Evolutionary conservation across 2,797 vertebrate species (phyloP), one percentile per base, ranked within the genome.

Genomic region (Pampus argenteus): DNA sequence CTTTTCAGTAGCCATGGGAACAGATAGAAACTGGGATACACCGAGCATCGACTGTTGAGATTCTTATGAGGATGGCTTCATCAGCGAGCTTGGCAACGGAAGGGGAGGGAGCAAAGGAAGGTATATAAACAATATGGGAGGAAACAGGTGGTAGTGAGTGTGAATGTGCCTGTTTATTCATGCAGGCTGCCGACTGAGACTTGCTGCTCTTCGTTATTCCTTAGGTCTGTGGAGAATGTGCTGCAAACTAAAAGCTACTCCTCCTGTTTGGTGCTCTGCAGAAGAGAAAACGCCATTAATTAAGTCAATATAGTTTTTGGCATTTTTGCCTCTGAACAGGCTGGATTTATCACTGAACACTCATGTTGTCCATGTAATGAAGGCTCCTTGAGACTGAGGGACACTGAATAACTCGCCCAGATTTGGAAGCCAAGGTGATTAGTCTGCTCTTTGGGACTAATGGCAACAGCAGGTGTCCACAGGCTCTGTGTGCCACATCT

Each of bases 391-490:
- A 83, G 59, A 74, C 76, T 54, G 34, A 82, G 84, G 66, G 79
- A 86, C 69, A 60, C 54, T 79, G 71, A 82, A 79, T 76, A 80
- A 86, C 81, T 66, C 71, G 79, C 64, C 83, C 68, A 61, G 29
- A 87, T 86, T 67, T 71, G 55, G 87, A 86, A 85, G 56, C 51
- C 59, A 15, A 44, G 15, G 70, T 86, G 83, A 89, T 90, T 88
- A 86, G 81, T 73, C 72, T 78, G 67, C 75, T 76, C 79, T 80
- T 65, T 81, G 65, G 71, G 72, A 81, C 80, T 90, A 83, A 89
- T 89, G 72, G 72, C 51, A 84, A 47, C 80, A 87, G 87, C 89
- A 86, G 90, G 88, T 89, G 87, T 89, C 84, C 88, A 89, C 63
- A 71, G 82, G 81, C 87, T 81, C 51, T 4, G 10, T 81, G 73